phyloP scores from a whole-genome alignment of 92 coral and sea anemone genomes.

The Paragorgia papillata region DNA sequence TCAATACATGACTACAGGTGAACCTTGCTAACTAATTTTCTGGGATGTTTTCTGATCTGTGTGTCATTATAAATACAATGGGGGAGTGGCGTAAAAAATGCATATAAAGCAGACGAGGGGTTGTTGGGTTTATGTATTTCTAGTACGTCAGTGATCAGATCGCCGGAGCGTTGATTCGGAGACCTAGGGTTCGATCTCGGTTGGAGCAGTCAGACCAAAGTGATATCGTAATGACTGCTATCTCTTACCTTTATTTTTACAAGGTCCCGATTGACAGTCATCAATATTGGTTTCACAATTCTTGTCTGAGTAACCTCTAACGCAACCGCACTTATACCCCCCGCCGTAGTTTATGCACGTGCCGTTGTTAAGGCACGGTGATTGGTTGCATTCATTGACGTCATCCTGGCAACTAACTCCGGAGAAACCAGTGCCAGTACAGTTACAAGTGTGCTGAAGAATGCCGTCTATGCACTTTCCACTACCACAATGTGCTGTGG shows the following conservation, averaged over 20 bases:
- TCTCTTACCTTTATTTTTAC: slow-evolving; percentile 78
- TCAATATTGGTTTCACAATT: slow-evolving; percentile 75
- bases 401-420: slow-evolving; percentile 42
- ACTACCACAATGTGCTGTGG: slow-evolving; percentile 56
- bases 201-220: no score
- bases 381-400: slow-evolving; percentile 44
- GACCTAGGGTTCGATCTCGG: no score
- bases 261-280: slow-evolving; percentile 75
- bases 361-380: slow-evolving; percentile 68
- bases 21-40: no score
- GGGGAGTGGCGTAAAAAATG: no score
- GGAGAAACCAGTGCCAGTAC: slow-evolving; percentile 59
- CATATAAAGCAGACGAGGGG: no score
- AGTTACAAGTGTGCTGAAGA: slow-evolving; percentile 38
- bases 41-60: no score
- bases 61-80: no score
- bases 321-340: slow-evolving; percentile 70
- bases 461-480: slow-evolving; percentile 47
- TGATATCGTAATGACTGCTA: no score
- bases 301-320: slow-evolving; percentile 68
- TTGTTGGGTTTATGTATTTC: no score
- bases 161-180: no score
- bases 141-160: no score
- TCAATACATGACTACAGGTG: no score
- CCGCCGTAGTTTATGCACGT: slow-evolving; percentile 77